phyloP scores from a whole-genome alignment of 2,797 vertebrate species.

The Otus scops region DNA sequence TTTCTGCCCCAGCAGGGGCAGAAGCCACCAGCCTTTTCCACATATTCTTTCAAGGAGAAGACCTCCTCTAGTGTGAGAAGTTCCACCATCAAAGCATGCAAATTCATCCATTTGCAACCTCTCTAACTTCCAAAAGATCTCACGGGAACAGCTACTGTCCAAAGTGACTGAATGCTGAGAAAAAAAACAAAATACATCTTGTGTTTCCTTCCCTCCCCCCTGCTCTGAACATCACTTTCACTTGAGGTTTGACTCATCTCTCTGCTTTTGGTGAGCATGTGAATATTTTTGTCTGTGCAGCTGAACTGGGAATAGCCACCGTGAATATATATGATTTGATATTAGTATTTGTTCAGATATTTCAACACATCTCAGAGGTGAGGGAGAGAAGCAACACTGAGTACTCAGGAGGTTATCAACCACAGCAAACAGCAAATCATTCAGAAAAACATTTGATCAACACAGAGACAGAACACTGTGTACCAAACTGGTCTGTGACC shows the following conservation, averaged over 20 bases:
- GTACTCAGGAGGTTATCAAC: not conserved
- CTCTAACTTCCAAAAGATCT: not conserved
- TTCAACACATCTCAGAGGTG: not conserved
- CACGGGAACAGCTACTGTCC: not conserved
- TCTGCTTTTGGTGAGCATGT: not conserved
- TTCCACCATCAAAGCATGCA: not conserved
- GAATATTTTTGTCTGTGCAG: not conserved
- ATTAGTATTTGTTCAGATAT: not conserved
- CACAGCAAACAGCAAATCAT: not conserved
- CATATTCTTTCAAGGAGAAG: not conserved
- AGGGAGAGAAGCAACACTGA: not conserved
- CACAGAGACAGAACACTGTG: not conserved
- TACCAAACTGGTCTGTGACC: not conserved
- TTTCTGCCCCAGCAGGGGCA: not conserved
- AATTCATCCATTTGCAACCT: not conserved
- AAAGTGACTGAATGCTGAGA: not conserved
- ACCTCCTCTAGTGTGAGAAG: not conserved
- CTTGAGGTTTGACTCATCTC: not conserved
- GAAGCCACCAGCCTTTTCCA: not conserved
- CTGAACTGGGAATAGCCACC: not conserved
- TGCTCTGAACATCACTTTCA: not conserved
- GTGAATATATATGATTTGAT: not conserved
- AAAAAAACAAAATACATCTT: not conserved
- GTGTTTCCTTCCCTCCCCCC: not conserved
- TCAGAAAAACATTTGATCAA: constrained; percentile 5